Conservation (phyloP, 1,140 invertebrate genomes). For the Drosophila serrata region DNA sequence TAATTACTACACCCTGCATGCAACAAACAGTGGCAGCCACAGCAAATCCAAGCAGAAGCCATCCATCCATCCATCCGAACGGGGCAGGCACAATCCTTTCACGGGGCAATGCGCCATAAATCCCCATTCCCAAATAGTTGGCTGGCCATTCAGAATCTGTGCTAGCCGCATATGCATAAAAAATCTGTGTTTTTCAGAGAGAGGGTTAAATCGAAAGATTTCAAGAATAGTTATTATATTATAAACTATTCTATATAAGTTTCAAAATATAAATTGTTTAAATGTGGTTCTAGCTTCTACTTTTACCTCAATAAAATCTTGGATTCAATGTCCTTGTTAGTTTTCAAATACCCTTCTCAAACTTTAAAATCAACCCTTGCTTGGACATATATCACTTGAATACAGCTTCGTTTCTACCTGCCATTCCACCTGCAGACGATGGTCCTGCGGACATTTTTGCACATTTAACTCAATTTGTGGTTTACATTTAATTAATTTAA, state of each 20-base stretch:
- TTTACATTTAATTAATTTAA: slow-evolving; percentile 82
- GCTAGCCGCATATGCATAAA: slow-evolving; percentile 47
- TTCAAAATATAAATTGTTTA: background rate
- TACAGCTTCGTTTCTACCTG: slow-evolving; percentile 2
- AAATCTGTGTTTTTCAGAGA: slow-evolving; percentile 34
- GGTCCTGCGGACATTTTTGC: slow-evolving; percentile 70
- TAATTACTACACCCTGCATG: slow-evolving; percentile 73
- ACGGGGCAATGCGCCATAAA: slow-evolving; percentile 55
- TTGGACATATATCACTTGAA: slow-evolving; percentile 21
- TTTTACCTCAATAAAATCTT: too few relatives aligned
- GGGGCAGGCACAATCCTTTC: slow-evolving; percentile 54
- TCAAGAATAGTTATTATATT: background rate
- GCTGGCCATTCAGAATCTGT: slow-evolving; percentile 64
- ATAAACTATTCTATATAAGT: background rate
- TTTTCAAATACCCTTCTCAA: background rate
- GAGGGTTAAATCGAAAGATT: slow-evolving; percentile 16
- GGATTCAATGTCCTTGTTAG: too few relatives aligned
- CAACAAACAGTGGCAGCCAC: slow-evolving; percentile 55
- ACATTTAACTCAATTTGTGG: slow-evolving; percentile 82
- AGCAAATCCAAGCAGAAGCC: slow-evolving; percentile 62
- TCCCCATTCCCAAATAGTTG: slow-evolving; percentile 70
- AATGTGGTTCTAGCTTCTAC: background rate
- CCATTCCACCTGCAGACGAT: slow-evolving; percentile 28
- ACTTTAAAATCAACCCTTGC: slow-evolving; percentile 25
- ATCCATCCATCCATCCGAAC: slow-evolving; percentile 48